These are phyloP conservation scores for Sternarchorhynchus goeldii DNA, from an alignment of 2,797 vertebrate genomes.

Conservation along the genomic window DNA sequence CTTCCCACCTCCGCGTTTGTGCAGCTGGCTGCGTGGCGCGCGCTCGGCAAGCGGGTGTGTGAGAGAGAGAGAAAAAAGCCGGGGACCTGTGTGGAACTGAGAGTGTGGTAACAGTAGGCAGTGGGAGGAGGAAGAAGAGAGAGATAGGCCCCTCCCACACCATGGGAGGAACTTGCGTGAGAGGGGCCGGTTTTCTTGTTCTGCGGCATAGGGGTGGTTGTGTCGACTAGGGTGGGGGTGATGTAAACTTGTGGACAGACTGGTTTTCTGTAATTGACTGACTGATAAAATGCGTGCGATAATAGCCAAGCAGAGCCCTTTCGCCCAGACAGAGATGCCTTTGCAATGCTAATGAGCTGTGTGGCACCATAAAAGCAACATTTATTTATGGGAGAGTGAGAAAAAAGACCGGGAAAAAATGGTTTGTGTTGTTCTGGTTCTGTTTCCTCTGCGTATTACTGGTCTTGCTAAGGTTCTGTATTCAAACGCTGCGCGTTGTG, in stretches of 20 bases:
- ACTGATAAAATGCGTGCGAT: slow-evolving; percentile 15
- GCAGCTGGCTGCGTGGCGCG: slow-evolving; percentile 24
- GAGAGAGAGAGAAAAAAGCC: neutral
- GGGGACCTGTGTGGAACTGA: neutral
- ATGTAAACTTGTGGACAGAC: neutral
- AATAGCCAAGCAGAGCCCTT: neutral
- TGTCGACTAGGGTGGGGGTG: no score
- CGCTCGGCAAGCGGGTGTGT: slow-evolving; percentile 16
- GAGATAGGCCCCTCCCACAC: slow-evolving; percentile 32
- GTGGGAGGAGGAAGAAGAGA: slow-evolving; percentile 17
- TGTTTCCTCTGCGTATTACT: no score
- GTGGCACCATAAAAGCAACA: neutral
- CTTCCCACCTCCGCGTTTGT: slow-evolving; percentile 11
- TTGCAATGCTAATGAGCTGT: slow-evolving; percentile 21
- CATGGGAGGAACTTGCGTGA: slow-evolving; percentile 36
- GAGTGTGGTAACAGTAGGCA: neutral
- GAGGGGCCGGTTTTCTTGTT: slow-evolving; percentile 44
- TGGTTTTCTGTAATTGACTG: slow-evolving; percentile 48
- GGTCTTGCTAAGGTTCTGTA: no score
- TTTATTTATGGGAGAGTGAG: neutral
- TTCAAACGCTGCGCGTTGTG: no score
- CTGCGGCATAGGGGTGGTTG: neutral
- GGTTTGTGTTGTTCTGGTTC: neutral
- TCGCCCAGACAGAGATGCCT: slow-evolving; percentile 5
- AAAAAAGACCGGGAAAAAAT: neutral